Evolutionary conservation across 2,797 vertebrate genomes (phyloP).

Genomic region (Gymnopithys bicolor): DNA sequence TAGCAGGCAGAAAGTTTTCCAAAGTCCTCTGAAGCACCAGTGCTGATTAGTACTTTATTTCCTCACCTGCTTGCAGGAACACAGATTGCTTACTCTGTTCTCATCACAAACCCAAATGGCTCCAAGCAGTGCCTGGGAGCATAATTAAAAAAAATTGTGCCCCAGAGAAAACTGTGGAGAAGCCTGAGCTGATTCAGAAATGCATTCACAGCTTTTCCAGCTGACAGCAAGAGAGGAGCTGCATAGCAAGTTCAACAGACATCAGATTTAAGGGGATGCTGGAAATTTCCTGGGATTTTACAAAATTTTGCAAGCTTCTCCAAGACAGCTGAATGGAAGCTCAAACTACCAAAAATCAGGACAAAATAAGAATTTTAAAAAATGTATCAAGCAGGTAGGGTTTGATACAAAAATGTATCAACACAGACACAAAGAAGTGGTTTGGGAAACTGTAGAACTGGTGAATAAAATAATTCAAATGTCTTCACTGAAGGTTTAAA

Average conservation of each 20-base stretch:
- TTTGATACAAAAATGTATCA: neutral
- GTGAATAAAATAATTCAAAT: neutral
- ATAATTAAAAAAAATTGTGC: slow-evolving; percentile 21
- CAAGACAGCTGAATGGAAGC: neutral
- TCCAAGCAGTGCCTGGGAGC: slow-evolving; percentile 40
- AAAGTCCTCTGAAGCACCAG: neutral
- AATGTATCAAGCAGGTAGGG: neutral
- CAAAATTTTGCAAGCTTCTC: neutral
- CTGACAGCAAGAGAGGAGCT: neutral
- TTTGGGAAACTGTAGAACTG: neutral
- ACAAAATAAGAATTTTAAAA: neutral
- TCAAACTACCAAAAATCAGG: neutral
- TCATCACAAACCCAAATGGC: slow-evolving; percentile 1
- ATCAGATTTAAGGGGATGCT: neutral
- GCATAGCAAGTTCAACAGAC: neutral
- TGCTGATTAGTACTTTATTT: slow-evolving; percentile 11
- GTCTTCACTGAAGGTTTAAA: neutral
- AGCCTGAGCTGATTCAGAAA: neutral
- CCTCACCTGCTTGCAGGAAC: neutral
- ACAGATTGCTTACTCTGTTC: slow-evolving; percentile 25
- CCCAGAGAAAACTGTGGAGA: neutral
- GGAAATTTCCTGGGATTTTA: neutral
- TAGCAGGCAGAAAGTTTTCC: neutral
- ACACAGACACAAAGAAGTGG: neutral
- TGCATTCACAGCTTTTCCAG: neutral